Base-by-base conservation (phyloP, 2,113 vertebrate species). In the Ochotona curzoniae region DNA sequence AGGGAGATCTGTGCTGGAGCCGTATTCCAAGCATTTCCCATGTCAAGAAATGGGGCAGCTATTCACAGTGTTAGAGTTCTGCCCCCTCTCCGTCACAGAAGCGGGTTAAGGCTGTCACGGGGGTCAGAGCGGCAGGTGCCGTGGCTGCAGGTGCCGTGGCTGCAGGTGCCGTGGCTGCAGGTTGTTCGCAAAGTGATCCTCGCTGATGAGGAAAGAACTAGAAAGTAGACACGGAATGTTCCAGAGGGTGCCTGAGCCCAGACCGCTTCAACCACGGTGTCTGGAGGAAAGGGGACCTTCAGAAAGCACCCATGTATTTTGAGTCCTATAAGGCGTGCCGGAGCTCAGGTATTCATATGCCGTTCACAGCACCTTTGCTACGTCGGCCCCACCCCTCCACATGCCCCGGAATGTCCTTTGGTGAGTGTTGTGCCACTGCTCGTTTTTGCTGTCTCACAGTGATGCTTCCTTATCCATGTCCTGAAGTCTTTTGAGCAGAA, bases 21-120 rank as follows among this genome's bases (percentile, higher is more conserved):
- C 79, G 38, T 79, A 93, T 60, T 74, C 61, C 57, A 83, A 57
- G 70, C 66, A 54, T 83, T 93, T 83, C 71, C 73, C 87, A 92
- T 73, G n/a, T 73, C 84, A 78, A 88, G 63, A 82, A 95, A 85
- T 18, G 7, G 25, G 17, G 8, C 54, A 89, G 35, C 83, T 81
- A 69, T 71, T 83, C 66, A 63, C 9, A 54, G 54, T 85, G 80
- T 82, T 85, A 84, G 81, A 76, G 35, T 13, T 2, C 8, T 7
- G 4, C 9, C 57, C 47, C 8, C 8, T 32, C 70, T 63, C 54
- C 57, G 67, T 92, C 32, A n/a, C n/a, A n/a, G n/a, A n/a, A n/a
- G n/a, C n/a, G n/a, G n/a, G n/a, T n/a, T n/a, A n/a, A n/a, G n/a
- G n/a, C n/a, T n/a, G n/a, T n/a, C n/a, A 25, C 8, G 15, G 49